Evolutionary conservation across 2,797 vertebrate genomes (phyloP).

Genomic region (Galago senegalensis): DNA sequence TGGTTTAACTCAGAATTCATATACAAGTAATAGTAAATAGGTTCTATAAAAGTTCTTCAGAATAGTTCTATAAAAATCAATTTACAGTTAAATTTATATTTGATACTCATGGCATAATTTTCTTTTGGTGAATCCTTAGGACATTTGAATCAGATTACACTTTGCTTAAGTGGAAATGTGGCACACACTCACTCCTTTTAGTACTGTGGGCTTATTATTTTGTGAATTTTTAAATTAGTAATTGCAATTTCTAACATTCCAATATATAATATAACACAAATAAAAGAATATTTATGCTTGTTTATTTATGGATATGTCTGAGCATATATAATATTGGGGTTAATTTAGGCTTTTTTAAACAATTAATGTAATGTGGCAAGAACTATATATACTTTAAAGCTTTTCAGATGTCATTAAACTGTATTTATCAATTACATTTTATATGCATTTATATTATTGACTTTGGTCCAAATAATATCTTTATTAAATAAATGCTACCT

Average conservation of each 20-base stretch:
- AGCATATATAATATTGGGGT: background rate
- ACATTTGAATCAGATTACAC: background rate
- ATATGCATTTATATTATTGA: background rate
- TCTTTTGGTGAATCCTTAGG: background rate
- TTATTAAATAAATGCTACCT: background rate
- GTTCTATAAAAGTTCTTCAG: background rate
- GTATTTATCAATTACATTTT: background rate
- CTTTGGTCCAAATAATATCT: background rate
- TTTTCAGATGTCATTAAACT: background rate
- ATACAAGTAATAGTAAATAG: background rate
- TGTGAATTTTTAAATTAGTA: background rate
- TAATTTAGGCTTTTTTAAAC: background rate
- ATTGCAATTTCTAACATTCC: background rate
- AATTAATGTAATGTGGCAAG: background rate
- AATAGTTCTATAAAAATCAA: background rate
- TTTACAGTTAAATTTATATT: slow-evolving; percentile 44
- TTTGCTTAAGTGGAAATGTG: background rate
- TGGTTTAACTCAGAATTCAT: slow-evolving; percentile 17
- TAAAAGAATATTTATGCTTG: background rate
- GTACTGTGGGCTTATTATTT: background rate
- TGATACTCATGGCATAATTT: background rate
- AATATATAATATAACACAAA: background rate
- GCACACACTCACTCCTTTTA: fast-evolving
- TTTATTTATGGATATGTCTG: background rate
- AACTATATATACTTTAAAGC: background rate